Conservation (phyloP, 2,113 vertebrate species). For the Saimiri boliviensis region DNA sequence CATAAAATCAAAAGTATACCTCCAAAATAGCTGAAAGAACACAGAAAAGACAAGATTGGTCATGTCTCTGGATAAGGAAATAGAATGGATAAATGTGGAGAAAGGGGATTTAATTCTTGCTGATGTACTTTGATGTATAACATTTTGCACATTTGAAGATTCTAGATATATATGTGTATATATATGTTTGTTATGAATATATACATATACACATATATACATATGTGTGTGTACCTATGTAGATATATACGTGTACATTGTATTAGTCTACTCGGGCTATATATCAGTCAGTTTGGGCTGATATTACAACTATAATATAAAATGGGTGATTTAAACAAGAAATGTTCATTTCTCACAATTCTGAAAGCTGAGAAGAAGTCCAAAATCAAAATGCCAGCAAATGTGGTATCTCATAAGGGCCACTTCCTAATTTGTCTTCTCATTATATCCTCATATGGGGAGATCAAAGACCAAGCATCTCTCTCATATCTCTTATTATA, state of each 20-base stretch:
- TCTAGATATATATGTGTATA: background rate
- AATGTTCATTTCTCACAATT: background rate
- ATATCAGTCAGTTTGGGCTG: background rate
- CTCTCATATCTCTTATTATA: background rate
- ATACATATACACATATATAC: background rate
- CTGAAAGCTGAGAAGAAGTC: background rate
- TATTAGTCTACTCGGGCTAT: background rate
- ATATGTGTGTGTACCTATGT: accelerated
- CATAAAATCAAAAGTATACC: background rate
- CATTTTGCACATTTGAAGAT: background rate
- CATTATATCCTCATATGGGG: background rate
- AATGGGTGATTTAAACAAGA: background rate
- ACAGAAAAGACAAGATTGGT: background rate
- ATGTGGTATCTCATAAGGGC: background rate
- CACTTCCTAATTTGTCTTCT: background rate
- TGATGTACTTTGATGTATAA: background rate
- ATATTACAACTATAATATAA: background rate
- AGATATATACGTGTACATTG: too few species aligned
- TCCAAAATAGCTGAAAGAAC: background rate
- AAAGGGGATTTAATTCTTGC: background rate
- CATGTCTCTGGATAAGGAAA: background rate
- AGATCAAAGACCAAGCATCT: background rate
- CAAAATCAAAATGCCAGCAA: background rate
- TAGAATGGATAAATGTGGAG: background rate
- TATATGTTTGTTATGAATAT: background rate